These are phyloP conservation scores for Sarotherodon lohbergeri DNA, from an alignment of 2,113 vertebrate genomes.

Conservation along the genomic window DNA sequence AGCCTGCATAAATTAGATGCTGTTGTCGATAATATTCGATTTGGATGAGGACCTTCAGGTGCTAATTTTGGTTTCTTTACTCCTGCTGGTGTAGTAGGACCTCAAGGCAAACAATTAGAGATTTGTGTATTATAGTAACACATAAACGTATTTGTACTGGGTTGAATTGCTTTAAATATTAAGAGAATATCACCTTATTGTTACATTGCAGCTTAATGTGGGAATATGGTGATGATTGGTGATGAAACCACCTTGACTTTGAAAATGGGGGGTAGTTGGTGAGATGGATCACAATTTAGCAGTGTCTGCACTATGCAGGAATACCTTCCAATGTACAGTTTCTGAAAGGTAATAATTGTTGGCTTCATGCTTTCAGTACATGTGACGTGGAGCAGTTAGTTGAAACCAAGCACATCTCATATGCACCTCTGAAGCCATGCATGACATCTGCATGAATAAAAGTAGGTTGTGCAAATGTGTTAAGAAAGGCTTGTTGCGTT, in stretches of 20 bases:
- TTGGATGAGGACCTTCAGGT: not conserved
- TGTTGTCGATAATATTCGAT: not conserved
- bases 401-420: not conserved
- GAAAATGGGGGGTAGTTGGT: not conserved
- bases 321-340: not conserved
- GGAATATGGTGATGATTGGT: not conserved
- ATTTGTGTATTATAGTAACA: not conserved
- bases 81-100: not conserved
- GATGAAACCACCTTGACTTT: not conserved
- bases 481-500: not conserved
- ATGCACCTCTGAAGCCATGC: not conserved
- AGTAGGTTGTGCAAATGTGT: not conserved
- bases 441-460: not conserved
- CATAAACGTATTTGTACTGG: not conserved
- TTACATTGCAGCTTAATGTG: not conserved
- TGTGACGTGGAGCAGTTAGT: not conserved
- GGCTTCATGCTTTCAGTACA: not conserved
- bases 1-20: not conserved
- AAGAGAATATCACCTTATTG: not conserved
- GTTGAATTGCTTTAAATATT: not conserved
- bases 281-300: not conserved
- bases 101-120: not conserved
- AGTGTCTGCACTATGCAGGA: not conserved
- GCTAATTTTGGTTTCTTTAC: not conserved
- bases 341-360: not conserved